Evolutionary conservation across 2,797 vertebrate genomes (phyloP).

Genomic region (Sparus aurata): DNA sequence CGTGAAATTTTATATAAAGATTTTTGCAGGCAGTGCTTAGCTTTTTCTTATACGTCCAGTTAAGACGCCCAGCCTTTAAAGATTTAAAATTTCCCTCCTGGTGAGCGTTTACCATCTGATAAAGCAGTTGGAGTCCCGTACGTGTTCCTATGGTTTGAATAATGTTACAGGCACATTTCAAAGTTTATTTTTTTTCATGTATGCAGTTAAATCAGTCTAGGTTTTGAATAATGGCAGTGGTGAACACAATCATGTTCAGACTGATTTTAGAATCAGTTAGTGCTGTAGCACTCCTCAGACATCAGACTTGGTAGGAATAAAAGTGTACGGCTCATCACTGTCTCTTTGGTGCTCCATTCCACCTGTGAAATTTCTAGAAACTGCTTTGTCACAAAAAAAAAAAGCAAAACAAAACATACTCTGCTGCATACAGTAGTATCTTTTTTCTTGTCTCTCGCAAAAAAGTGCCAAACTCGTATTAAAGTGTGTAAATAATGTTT

Average conservation of each 20-base stretch:
- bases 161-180: not conserved
- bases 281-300: conserved; percentile 37
- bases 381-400: conserved; percentile 87
- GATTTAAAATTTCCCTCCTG: conserved; percentile 11
- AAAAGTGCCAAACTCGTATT: conserved; percentile 96
- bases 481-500: conserved; percentile 96
- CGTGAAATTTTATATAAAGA: conserved; percentile 29
- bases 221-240: conserved; percentile 6
- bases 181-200: not conserved
- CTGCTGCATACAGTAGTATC: conserved; percentile 40
- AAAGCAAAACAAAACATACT: conserved; percentile 72
- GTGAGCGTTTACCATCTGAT: conserved; percentile 11
- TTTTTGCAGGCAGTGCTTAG: conserved; percentile 26
- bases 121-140: conserved; percentile 2
- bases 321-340: conserved; percentile 27
- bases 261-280: conserved; percentile 2
- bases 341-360: conserved; percentile 80
- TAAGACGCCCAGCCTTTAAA: conserved; percentile 21
- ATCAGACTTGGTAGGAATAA: not conserved
- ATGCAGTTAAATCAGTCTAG: conserved; percentile 1
- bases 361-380: conserved; percentile 90
- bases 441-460: conserved; percentile 69
- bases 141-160: conserved; percentile 18
- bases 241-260: conserved; percentile 29
- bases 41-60: conserved; percentile 13